Base-by-base conservation (phyloP, 2,113 vertebrate genomes). In the Aptenodytes patagonicus region DNA sequence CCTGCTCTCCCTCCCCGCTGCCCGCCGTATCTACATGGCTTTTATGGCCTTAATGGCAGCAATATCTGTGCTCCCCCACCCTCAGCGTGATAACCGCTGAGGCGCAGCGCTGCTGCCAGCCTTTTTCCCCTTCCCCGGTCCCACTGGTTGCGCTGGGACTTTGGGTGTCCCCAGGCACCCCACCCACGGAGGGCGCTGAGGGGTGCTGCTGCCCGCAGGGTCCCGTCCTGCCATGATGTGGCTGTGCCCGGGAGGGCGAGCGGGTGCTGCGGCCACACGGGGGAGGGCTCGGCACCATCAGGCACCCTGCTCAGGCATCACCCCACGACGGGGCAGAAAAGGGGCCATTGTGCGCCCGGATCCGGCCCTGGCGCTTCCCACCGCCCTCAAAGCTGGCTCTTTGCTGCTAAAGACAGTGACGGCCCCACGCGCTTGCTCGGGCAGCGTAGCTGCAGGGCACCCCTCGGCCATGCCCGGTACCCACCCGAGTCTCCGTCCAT, bases 61-160 rank as follows among this genome's bases (percentile, higher is more conserved):
- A 76, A 38, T 68, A 49, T 71, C 46, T 64, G 8, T 7, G 28
- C 6, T 38, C 31, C 5, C 36, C 7, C 14, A 5, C 22, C 7
- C 21, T 47, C 31, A 4, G 2, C 2, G 4, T 1, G 1, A n/a
- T 26, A 61, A 29, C 7, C 1, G 2, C 2, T 1, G 18, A 10
- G 36, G 6, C 6, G 1, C 7, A 0, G 1, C 0, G 0, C 28
- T 46, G 21, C n/a, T 6, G 2, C 10, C 2, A 2, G 29, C 10
- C n/a, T 69, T 85, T 47, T 3, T 5, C 13, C 14, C 19, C 13
- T 26, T 58, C 3, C 44, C 14, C 0, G 0, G 11, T 25, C 16
- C 7, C 71, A 11, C 9, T 0, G 22, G 26, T 19, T 51, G 18
- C 0, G 0, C 42, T 0, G 0, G 49, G n/a, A 10, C 13, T 51